A percentile compares a stretch with the other conserved stretches of the same genome.
Conservation (phyloP, 2,888 invertebrate species). For the Noctua janthe region DNA sequence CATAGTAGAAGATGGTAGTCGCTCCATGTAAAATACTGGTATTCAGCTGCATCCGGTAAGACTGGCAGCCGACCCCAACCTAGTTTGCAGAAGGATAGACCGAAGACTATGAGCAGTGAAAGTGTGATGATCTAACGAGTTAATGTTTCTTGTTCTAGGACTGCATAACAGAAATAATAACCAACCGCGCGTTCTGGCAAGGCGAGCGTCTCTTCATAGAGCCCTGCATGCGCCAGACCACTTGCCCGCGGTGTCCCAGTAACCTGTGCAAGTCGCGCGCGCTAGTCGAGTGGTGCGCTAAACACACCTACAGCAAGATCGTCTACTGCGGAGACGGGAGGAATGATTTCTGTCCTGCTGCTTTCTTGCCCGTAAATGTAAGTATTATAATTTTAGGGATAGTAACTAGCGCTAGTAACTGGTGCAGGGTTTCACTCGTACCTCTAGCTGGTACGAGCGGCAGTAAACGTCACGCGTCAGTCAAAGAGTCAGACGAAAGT, state of each 20-base stretch:
- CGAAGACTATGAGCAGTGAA: background rate
- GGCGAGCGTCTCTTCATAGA: conserved; percentile 82
- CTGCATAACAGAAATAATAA: conserved; percentile 78
- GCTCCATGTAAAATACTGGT: too few species aligned
- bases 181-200: conserved; percentile 84
- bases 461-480: background rate
- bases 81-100: too few species aligned
- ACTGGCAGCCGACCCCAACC: too few species aligned
- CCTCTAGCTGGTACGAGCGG: background rate
- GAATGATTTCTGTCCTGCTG: conserved; percentile 85
- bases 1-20: too few species aligned
- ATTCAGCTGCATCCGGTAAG: too few species aligned
- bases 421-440: background rate
- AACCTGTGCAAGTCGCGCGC: conserved; percentile 87
- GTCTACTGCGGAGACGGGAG: conserved; percentile 84
- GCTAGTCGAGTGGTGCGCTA: conserved; percentile 77
- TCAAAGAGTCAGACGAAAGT: background rate
- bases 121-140: background rate
- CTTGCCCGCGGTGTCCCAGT: conserved; percentile 79
- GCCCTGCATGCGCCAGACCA: conserved; percentile 83
- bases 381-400: conserved; percentile 58
- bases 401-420: background rate
- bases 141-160: conserved; percentile 73
- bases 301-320: conserved; percentile 60
- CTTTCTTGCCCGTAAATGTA: conserved; percentile 77